phyloP scores from a whole-genome alignment of 2,888 invertebrate species.

The Leptinotarsa peninsularis region DNA sequence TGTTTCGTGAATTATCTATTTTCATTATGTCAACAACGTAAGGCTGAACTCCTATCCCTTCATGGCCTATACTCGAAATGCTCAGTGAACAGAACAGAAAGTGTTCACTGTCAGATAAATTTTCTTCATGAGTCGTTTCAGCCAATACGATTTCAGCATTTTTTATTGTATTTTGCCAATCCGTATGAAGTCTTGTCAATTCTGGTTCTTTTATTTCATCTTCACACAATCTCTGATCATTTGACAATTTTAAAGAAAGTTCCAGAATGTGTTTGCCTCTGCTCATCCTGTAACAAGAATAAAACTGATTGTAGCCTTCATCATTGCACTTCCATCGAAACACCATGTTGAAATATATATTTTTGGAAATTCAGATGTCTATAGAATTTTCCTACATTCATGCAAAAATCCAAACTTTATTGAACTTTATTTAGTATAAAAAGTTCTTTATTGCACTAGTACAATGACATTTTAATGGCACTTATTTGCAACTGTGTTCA shows the following conservation, averaged over 20 bases:
- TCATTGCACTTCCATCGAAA: not conserved
- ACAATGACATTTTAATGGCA: not conserved
- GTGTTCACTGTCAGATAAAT: not conserved
- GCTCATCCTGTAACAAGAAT: not conserved
- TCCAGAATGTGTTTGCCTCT: not conserved
- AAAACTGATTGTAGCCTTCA: not conserved
- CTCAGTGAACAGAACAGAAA: not conserved
- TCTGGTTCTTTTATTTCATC: not conserved
- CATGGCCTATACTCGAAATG: not conserved
- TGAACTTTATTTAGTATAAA: not conserved
- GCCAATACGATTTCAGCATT: slow-evolving; percentile 3
- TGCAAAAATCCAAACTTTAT: not conserved
- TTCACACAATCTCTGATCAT: not conserved
- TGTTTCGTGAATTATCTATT: not conserved
- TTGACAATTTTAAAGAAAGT: slow-evolving; percentile 1
- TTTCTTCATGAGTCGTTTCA: not conserved
- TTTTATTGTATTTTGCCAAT: not conserved
- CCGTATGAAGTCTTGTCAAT: not conserved
- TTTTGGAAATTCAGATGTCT: not conserved
- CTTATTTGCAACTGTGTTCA: not conserved
- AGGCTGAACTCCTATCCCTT: not conserved
- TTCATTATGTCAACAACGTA: not conserved
- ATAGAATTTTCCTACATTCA: not conserved
- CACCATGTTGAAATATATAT: not conserved
- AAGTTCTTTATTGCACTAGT: not conserved